Percentiles rank a stretch among this genome's conserved stretches.
Conservation (phyloP, 2,888 invertebrate species). For the Dryococelus australis region DNA sequence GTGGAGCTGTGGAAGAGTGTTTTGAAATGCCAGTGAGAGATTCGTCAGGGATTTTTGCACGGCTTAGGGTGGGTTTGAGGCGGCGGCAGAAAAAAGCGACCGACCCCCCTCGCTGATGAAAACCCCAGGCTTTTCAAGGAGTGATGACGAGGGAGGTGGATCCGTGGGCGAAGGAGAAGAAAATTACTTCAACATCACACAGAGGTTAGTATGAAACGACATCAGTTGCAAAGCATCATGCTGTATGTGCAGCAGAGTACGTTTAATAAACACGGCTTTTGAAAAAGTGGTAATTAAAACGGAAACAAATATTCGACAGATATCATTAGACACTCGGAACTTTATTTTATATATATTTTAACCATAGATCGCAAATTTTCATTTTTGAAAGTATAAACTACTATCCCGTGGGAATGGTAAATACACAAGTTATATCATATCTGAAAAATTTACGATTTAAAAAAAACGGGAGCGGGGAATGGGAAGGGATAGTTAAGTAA, state of each 20-base stretch:
- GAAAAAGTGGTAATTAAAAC: neutral
- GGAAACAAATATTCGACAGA: neutral
- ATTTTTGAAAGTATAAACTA: too few relatives aligned
- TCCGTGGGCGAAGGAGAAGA: neutral
- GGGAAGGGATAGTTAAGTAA: too few relatives aligned
- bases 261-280: neutral
- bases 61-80: neutral
- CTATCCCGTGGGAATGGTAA: too few relatives aligned
- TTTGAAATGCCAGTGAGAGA: neutral
- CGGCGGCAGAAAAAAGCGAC: too few relatives aligned
- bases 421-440: too few relatives aligned
- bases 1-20: neutral
- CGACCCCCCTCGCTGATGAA: neutral
- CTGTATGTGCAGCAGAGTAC: neutral
- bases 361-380: too few relatives aligned
- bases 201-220: neutral
- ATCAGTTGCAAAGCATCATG: neutral
- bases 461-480: too few relatives aligned
- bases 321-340: too few relatives aligned
- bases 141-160: neutral
- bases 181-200: neutral
- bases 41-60: constrained; percentile 10
- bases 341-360: too few relatives aligned
- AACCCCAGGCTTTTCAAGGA: neutral
- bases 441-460: too few relatives aligned